Percentiles rank a stretch among this genome's conserved stretches.
phyloP scores from a whole-genome alignment of 1,140 invertebrate genomes.

The Drosophila yakuba region DNA sequence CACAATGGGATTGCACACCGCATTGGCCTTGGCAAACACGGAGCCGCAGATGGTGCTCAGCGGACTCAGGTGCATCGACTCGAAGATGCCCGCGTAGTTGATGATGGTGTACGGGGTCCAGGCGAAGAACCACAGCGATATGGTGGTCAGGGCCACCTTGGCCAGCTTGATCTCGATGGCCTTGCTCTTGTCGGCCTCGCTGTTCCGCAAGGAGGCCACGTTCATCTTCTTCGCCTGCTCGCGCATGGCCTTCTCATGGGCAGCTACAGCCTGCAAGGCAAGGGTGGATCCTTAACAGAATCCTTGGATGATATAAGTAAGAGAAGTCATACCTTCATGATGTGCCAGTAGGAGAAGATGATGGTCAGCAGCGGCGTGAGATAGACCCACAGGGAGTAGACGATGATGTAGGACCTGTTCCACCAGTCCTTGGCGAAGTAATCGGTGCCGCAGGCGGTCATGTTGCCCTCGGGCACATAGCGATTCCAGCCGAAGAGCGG shows the following conservation, averaged over 20 bases:
- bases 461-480: constrained; percentile 92
- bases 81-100: constrained; percentile 89
- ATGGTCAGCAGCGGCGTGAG: constrained; percentile 88
- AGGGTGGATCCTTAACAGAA: not conserved
- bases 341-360: constrained; percentile 90
- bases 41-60: constrained; percentile 89
- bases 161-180: constrained; percentile 87
- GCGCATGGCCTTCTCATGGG: constrained; percentile 89
- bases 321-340: constrained; percentile 86
- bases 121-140: constrained; percentile 91
- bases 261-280: constrained; percentile 86
- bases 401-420: constrained; percentile 88
- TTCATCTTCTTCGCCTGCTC: constrained; percentile 91
- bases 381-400: constrained; percentile 88
- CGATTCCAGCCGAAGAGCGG: constrained; percentile 93
- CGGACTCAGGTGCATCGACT: constrained; percentile 87
- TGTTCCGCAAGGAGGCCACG: constrained; percentile 88
- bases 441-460: constrained; percentile 92
- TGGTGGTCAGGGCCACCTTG: constrained; percentile 90
- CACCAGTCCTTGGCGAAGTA: constrained; percentile 89
- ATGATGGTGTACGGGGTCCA: constrained; percentile 91
- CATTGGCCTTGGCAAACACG: constrained; percentile 89
- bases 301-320: not conserved
- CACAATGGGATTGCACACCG: constrained; percentile 89
- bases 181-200: constrained; percentile 87